phyloP scores from a whole-genome alignment of 2,797 vertebrate species.

The Holocentrus rufus region DNA sequence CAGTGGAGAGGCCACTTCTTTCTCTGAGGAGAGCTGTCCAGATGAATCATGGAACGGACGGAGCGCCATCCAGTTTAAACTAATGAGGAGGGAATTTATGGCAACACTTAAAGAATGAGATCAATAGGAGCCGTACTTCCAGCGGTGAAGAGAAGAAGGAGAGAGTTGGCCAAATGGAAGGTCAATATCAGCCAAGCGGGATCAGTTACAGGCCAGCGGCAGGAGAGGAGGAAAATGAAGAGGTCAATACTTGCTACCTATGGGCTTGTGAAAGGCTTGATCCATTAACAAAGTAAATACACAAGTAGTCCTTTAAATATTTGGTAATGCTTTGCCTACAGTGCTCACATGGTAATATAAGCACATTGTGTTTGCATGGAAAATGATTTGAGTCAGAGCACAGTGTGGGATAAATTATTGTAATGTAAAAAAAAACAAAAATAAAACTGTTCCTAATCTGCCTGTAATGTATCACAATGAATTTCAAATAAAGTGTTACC shows the following conservation, averaged over 20 bases:
- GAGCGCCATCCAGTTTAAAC: conserved; percentile 68
- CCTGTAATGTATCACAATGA: not conserved
- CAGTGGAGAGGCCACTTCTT: conserved; percentile 38
- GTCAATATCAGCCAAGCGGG: conserved; percentile 66
- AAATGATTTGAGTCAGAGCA: not conserved
- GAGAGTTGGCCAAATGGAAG: conserved; percentile 45
- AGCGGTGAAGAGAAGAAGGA: conserved; percentile 58
- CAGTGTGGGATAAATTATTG: not conserved
- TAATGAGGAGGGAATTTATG: conserved; percentile 83
- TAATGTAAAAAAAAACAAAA: too few relatives aligned
- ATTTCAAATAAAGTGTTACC: conserved; percentile 6
- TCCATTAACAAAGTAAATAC: conserved; percentile 12
- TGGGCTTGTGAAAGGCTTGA: conserved; percentile 38
- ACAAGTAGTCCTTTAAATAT: too few relatives aligned
- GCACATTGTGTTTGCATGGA: not conserved
- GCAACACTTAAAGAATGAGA: conserved; percentile 83
- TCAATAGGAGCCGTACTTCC: conserved; percentile 74
- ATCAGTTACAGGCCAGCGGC: conserved; percentile 69
- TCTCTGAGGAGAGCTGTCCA: conserved; percentile 47
- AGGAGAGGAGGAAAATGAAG: conserved; percentile 38
- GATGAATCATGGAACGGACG: conserved; percentile 68
- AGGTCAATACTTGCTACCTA: conserved; percentile 67
- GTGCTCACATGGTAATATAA: not conserved
- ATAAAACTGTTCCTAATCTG: too few relatives aligned
- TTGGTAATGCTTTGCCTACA: not conserved